A percentile compares a stretch with the other conserved stretches of the same genome.
Conservation (phyloP, 1,140 invertebrate species). For the Trichomalopsis sarcophagae region DNA sequence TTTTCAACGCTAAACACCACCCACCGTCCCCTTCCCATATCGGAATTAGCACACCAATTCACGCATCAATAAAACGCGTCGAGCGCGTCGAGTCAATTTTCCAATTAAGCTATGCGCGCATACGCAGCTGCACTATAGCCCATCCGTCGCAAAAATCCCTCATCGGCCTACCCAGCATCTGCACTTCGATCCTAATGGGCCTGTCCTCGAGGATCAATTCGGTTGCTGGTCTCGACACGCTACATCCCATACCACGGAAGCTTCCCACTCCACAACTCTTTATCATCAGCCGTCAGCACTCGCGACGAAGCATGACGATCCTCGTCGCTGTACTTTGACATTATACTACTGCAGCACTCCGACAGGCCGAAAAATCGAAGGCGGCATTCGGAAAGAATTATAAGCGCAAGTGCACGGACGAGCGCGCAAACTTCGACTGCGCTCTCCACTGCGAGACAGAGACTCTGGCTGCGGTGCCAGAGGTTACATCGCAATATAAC, state of each 20-base stretch:
- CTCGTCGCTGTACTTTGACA: constrained; percentile 51
- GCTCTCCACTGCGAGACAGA: constrained; percentile 63
- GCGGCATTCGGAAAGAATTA: background rate
- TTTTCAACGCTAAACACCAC: background rate
- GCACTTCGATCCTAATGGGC: constrained; percentile 58
- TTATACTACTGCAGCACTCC: background rate
- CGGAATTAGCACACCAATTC: background rate
- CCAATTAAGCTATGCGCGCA: constrained; percentile 5
- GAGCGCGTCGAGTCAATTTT: constrained; percentile 26
- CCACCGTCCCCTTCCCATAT: background rate
- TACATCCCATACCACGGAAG: background rate
- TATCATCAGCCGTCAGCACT: constrained; percentile 37
- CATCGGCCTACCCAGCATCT: constrained; percentile 2
- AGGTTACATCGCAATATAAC: constrained; percentile 65
- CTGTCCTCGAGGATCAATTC: constrained; percentile 40
- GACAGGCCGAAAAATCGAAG: background rate
- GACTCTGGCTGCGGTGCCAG: constrained; percentile 53
- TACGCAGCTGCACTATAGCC: background rate
- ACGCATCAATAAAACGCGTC: constrained; percentile 1
- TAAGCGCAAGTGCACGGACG: background rate
- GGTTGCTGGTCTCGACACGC: background rate
- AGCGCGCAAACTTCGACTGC: constrained; percentile 55
- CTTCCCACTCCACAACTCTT: background rate
- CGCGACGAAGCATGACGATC: constrained; percentile 23
- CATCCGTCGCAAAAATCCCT: background rate